These are phyloP conservation scores for Philaenus spumarius DNA, from an alignment of 1,140 invertebrate species.

Conservation along the genomic window DNA sequence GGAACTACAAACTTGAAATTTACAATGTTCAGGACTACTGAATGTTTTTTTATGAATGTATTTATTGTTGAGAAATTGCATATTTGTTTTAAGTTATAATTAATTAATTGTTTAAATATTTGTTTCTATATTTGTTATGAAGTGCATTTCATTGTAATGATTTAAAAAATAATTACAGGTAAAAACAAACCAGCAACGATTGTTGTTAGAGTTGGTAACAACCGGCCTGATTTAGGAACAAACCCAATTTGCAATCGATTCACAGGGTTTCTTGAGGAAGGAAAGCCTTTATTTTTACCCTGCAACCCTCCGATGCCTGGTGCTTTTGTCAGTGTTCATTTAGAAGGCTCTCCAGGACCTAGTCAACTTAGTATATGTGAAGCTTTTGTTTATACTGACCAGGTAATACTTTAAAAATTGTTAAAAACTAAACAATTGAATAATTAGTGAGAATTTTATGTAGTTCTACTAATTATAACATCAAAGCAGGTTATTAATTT, in stretches of 20 bases:
- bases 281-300: conserved; percentile 83
- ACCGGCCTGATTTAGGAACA: conserved; percentile 84
- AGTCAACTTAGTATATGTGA: conserved; percentile 86
- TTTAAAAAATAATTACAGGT: conserved; percentile 36
- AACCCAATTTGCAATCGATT: conserved; percentile 92
- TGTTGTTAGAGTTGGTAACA: conserved; percentile 87
- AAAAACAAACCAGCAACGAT: conserved; percentile 73
- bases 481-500: too few species aligned
- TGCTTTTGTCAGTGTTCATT: conserved; percentile 86
- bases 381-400: conserved; percentile 92
- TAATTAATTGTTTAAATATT: too few species aligned
- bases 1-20: too few species aligned
- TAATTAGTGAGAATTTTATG: too few species aligned
- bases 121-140: neutral
- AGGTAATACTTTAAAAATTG: too few species aligned
- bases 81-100: too few species aligned
- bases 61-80: too few species aligned
- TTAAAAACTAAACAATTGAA: too few species aligned
- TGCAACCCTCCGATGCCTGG: conserved; percentile 94
- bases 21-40: too few species aligned
- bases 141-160: conserved; percentile 2
- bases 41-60: too few species aligned
- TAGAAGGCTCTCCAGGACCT: conserved; percentile 59
- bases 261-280: conserved; percentile 78
- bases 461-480: too few species aligned